phyloP scores from a whole-genome alignment of 2,888 invertebrate genomes.

The Sphaeridia pumilis region DNA sequence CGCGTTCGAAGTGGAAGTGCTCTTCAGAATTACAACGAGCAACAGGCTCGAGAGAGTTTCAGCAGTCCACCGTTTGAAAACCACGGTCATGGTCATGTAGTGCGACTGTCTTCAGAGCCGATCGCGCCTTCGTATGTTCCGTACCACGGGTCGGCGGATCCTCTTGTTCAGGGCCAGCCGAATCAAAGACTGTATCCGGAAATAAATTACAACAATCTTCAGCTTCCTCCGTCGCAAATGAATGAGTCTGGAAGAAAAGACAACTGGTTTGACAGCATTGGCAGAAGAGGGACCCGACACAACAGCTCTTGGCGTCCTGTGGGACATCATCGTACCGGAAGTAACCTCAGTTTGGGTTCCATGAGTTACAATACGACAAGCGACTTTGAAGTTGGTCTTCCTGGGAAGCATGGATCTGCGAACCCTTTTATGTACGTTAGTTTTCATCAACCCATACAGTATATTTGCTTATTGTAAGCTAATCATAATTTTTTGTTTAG shows the following conservation, averaged over 20 bases:
- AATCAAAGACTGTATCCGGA: slow-evolving; percentile 6
- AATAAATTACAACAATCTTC: slow-evolving; percentile 6
- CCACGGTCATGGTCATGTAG: slow-evolving; percentile 4
- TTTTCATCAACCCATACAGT: not conserved
- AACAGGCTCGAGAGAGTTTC: slow-evolving; percentile 3
- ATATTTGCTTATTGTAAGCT: not conserved
- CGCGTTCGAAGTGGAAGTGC: not conserved
- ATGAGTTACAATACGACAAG: not conserved
- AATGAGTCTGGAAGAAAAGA: not conserved
- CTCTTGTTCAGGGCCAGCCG: too few species aligned
- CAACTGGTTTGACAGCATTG: not conserved
- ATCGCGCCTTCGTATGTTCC: not conserved
- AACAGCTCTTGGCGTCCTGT: not conserved
- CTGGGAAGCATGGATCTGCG: not conserved
- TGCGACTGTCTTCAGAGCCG: slow-evolving; percentile 2
- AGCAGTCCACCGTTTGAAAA: slow-evolving; percentile 10
- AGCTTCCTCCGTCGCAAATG: slow-evolving; percentile 16
- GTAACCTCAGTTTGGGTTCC: slow-evolving; percentile 47
- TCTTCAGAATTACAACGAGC: slow-evolving; percentile 5
- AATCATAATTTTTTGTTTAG: not conserved
- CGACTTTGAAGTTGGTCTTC: not conserved
- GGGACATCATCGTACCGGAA: slow-evolving; percentile 61
- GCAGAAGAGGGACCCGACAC: not conserved
- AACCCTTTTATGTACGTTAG: not conserved
- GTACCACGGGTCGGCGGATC: not conserved